Percentiles rank a stretch among this genome's conserved stretches.
Evolutionary conservation across 2,888 invertebrate genomes (phyloP).

Genomic region (Smittia aterrima): DNA sequence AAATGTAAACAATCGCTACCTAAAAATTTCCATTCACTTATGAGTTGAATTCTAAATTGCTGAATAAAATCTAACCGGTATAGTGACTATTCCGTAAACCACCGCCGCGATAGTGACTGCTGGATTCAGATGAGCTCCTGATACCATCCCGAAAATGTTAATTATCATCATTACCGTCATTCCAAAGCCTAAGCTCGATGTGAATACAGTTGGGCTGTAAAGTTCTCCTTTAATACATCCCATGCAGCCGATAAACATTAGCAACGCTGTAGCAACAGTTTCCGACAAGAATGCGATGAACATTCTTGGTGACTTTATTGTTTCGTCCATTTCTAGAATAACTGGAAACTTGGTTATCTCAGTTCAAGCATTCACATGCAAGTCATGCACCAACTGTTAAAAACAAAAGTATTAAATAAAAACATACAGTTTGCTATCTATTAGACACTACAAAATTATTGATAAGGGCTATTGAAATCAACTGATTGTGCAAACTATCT

Average conservation of each 20-base stretch:
- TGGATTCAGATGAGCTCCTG: conserved; percentile 77
- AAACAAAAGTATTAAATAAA: too few relatives aligned
- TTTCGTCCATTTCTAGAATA: too few relatives aligned
- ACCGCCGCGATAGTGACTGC: conserved; percentile 68
- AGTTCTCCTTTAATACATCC: conserved; percentile 54
- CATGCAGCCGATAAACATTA: conserved; percentile 77
- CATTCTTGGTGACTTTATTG: too few relatives aligned
- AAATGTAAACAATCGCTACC: conserved; percentile 61
- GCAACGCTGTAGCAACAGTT: conserved; percentile 64
- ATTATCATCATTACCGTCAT: conserved; percentile 67
- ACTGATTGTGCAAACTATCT: too few relatives aligned
- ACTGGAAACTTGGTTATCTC: too few relatives aligned
- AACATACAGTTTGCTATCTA: too few relatives aligned
- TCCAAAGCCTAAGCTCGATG: conserved; percentile 59
- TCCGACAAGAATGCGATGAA: conserved; percentile 51
- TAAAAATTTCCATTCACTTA: too few relatives aligned
- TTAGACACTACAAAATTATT: too few relatives aligned
- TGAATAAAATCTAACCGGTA: not conserved
- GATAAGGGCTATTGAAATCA: too few relatives aligned
- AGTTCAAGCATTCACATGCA: too few relatives aligned
- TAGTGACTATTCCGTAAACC: conserved; percentile 47
- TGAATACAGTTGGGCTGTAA: conserved; percentile 50
- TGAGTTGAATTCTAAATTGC: too few relatives aligned
- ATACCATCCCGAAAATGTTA: conserved; percentile 72
- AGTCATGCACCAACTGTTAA: too few relatives aligned